phyloP scores from a whole-genome alignment of 2,113 vertebrate species.

The Spizaetus ornatus region DNA sequence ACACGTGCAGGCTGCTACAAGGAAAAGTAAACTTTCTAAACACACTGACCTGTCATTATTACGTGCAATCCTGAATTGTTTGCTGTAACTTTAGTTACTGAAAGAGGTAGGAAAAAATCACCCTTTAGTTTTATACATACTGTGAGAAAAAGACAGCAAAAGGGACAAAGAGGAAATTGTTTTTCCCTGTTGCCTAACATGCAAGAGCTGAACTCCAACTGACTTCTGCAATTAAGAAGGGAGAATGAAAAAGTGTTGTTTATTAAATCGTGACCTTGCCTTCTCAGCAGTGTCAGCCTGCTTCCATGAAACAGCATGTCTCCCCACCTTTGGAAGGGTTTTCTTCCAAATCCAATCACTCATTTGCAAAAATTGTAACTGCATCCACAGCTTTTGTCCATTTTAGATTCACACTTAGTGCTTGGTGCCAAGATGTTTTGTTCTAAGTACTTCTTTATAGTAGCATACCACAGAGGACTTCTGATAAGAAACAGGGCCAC shows the following conservation, averaged over 20 bases:
- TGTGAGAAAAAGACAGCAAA: not conserved
- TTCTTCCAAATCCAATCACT: not conserved
- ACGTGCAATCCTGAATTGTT: not conserved
- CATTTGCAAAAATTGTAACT: not conserved
- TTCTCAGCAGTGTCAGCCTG: not conserved
- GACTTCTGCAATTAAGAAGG: not conserved
- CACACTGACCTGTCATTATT: not conserved
- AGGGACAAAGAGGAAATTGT: not conserved
- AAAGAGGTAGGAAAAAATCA: not conserved
- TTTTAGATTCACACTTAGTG: not conserved
- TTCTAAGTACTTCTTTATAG: not conserved
- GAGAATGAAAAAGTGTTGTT: not conserved
- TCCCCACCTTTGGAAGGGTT: not conserved
- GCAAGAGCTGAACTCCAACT: not conserved
- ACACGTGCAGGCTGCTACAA: not conserved
- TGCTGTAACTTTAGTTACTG: not conserved
- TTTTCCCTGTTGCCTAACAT: not conserved
- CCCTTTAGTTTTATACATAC: not conserved
- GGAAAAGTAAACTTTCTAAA: not conserved
- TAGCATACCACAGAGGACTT: not conserved
- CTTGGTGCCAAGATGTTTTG: not conserved
- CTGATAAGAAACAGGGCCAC: not conserved
- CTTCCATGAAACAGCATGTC: not conserved
- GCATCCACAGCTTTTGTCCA: not conserved
- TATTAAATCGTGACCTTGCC: not conserved